Evolutionary conservation across 2,797 vertebrate species (phyloP).

Genomic region (Etheostoma perlongum): DNA sequence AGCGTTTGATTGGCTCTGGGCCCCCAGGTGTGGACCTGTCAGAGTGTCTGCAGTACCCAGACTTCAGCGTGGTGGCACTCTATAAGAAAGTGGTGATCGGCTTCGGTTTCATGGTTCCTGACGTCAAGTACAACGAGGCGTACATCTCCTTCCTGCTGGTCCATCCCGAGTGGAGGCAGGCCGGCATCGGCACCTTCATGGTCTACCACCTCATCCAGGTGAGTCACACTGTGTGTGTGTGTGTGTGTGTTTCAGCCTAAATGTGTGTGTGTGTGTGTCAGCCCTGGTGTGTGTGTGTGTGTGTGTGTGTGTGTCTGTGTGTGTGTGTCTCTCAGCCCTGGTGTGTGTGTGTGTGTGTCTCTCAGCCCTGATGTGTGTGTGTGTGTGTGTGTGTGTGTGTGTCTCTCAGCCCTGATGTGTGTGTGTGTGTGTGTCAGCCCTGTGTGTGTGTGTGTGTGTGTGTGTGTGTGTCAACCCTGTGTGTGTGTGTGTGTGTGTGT

Average conservation of each 20-base stretch:
- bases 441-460: too few species aligned
- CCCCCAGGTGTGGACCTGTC: conserved; percentile 94
- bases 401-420: too few species aligned
- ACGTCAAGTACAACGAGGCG: conserved; percentile 97
- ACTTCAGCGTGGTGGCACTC: conserved; percentile 97
- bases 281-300: neutral
- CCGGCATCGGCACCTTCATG: conserved; percentile 97
- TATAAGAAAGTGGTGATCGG: conserved; percentile 97
- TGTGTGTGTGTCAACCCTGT: too few species aligned
- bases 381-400: neutral
- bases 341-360: too few species aligned
- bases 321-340: neutral
- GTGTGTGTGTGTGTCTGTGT: too few species aligned
- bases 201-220: conserved; percentile 99
- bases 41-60: conserved; percentile 97
- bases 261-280: neutral
- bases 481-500: too few species aligned
- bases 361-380: neutral
- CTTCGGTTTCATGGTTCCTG: conserved; percentile 98
- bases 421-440: too few species aligned
- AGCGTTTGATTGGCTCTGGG: rapidly evolving
- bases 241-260: too few species aligned
- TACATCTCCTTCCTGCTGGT: conserved; percentile 98
- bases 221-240: conserved; percentile 12
- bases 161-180: conserved; percentile 96